These are phyloP conservation scores for Arvicanthis niloticus DNA, from an alignment of 2,113 vertebrate genomes.

Conservation along the genomic window DNA sequence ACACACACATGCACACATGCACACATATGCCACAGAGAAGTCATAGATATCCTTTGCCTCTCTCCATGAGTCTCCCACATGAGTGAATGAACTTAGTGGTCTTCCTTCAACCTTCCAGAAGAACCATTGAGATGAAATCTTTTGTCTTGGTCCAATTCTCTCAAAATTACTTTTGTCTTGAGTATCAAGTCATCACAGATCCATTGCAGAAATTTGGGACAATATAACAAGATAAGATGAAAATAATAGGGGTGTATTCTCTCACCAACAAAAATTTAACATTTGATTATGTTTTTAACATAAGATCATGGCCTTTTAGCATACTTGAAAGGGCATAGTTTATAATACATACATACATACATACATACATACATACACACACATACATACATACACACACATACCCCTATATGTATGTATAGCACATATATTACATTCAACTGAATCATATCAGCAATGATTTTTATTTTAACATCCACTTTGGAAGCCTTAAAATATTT, in stretches of 20 bases:
- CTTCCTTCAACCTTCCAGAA: slow-evolving; percentile 14
- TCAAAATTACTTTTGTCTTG: background rate
- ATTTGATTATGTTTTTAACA: background rate
- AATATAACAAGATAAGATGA: background rate
- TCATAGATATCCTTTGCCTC: background rate
- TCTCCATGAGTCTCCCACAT: background rate
- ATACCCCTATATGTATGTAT: background rate
- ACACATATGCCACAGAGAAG: background rate
- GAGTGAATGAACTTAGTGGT: background rate
- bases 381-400: background rate
- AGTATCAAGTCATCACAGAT: slow-evolving; percentile 25
- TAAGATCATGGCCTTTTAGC: slow-evolving; percentile 10
- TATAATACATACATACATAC: background rate
- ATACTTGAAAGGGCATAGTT: slow-evolving; percentile 11
- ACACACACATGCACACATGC: background rate
- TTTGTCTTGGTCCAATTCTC: background rate
- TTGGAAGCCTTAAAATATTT: background rate
- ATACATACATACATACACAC: background rate
- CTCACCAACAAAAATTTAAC: background rate
- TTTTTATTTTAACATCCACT: background rate
- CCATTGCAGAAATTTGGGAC: slow-evolving; percentile 31
- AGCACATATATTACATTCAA: background rate
- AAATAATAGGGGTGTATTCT: background rate
- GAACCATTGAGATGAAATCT: background rate
- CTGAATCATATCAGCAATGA: background rate